A percentile compares a stretch with the other conserved stretches of the same genome.
phyloP scores from a whole-genome alignment of 23 tunicate genomes.

The Phallusia fumigata region DNA sequence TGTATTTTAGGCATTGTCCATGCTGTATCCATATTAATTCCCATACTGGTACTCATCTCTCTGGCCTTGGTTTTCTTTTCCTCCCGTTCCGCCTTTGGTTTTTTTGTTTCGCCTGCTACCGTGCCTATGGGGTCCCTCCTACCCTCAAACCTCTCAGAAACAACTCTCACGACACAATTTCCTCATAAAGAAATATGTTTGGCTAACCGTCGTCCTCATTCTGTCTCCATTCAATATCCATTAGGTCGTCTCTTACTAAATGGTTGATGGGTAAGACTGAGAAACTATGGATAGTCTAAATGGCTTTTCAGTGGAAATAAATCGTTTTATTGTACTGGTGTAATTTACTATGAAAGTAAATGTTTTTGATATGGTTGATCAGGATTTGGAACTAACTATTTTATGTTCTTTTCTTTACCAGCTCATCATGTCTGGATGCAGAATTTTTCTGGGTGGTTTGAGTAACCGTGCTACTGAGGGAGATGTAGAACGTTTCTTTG shows the following conservation, averaged over 20 bases:
- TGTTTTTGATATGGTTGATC: not conserved
- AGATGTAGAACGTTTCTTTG: slow-evolving; percentile 87
- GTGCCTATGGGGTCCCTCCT: not conserved
- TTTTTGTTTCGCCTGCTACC: slow-evolving; percentile 8
- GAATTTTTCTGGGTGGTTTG: slow-evolving; percentile 82
- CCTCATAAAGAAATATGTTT: not conserved
- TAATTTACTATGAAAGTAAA: not conserved
- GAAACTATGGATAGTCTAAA: not conserved
- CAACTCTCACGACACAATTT: not conserved
- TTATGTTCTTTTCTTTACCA: not conserved
- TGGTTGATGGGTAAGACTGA: slow-evolving; percentile 10
- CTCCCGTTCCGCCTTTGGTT: not conserved
- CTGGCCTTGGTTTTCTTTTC: not conserved
- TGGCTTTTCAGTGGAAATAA: not conserved
- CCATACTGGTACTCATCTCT: not conserved
- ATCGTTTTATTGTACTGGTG: not conserved
- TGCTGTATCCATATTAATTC: slow-evolving; percentile 4
- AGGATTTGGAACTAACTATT: not conserved
- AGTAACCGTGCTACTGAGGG: slow-evolving; percentile 79
- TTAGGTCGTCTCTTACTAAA: not conserved
- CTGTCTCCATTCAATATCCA: not conserved
- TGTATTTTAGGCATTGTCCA: slow-evolving; percentile 2
- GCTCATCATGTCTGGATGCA: slow-evolving; percentile 38
- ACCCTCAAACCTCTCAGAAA: slow-evolving; percentile 4
- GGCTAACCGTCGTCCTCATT: not conserved